phyloP scores from a whole-genome alignment of 2,797 vertebrate genomes.

The Ptychobarbus kaznakovi region DNA sequence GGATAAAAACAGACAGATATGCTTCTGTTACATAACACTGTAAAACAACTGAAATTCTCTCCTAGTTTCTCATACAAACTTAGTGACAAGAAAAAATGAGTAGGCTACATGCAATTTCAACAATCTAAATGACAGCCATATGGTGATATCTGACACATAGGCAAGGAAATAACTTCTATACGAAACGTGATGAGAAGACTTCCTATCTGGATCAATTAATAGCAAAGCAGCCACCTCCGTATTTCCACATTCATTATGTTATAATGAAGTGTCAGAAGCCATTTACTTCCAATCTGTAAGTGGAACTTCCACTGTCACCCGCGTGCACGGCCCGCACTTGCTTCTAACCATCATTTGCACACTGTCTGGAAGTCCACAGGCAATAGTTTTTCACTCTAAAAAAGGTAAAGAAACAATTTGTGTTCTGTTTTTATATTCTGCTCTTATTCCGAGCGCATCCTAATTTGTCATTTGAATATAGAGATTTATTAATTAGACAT shows the following conservation, averaged over 20 bases:
- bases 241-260: constrained; percentile 68
- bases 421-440: constrained; percentile 26
- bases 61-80: not conserved
- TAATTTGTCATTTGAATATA: constrained; percentile 42
- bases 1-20: constrained; percentile 19
- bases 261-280: constrained; percentile 75
- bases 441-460: constrained; percentile 3
- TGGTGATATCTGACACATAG: constrained; percentile 55
- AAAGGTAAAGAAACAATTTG: constrained; percentile 36
- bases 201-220: constrained; percentile 74
- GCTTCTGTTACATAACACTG: constrained; percentile 22
- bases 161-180: constrained; percentile 70
- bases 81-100: constrained; percentile 22
- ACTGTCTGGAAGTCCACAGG: constrained; percentile 39
- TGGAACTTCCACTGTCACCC: constrained; percentile 60
- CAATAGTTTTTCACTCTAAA: constrained; percentile 20
- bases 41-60: not conserved
- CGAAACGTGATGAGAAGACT: constrained; percentile 69
- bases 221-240: constrained; percentile 63
- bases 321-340: constrained; percentile 47
- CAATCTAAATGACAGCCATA: constrained; percentile 48
- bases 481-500: constrained; percentile 55
- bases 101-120: constrained; percentile 9
- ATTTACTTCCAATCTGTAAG: constrained; percentile 73
- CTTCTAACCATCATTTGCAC: constrained; percentile 60